Evolutionary conservation across 2,888 invertebrate species (phyloP), one percentile per base, ranked within the genome.

Genomic region (Masnerella sp.): DNA sequence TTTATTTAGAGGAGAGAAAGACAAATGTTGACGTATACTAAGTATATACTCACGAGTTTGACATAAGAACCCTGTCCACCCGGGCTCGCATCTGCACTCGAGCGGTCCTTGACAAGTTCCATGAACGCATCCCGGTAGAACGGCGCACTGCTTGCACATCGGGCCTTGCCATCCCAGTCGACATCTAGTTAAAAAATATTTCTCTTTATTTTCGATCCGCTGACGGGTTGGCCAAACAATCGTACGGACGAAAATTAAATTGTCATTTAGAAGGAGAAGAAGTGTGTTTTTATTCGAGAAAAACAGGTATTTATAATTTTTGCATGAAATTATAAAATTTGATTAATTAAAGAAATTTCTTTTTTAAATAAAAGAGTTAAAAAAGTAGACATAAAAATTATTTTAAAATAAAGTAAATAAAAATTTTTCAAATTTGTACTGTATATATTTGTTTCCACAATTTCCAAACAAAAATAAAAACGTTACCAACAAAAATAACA

Each of bases 141-240:
- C 92, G 83, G 96, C 93, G 86, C 97, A 97, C 49, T 73, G 92
- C 79, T 93, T 92, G 87, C 98, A 98, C 8, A 92, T 93, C 38
- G 92, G 91, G 0, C 97, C 97, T 5, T 94, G 90, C 96, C 96
- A 98, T 58, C 97, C 97, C n/a, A 95, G 88, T 42, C 95, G 92
- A 86, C 97, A 97, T 80, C 95, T 93, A 58, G 59, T 71, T 56
- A 54, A 71, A 68, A 68, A 62, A 38, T 22, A 59, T 59, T 51
- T 52, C 45, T 12, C 20, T 45, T 58, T 64, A 58, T 28, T 62
- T 58, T 58, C 58, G n/a, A n/a, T n/a, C n/a, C n/a, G n/a, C n/a
- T 22, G 18, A 34, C 9, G 30, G 30, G 20, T 15, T 40, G 20
- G 20, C 36, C 36, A 45, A 34, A 65, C 38, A 54, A 9, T 14